Base-by-base conservation (phyloP, 2,113 vertebrate species). In the Pelecanoides urinatrix region DNA sequence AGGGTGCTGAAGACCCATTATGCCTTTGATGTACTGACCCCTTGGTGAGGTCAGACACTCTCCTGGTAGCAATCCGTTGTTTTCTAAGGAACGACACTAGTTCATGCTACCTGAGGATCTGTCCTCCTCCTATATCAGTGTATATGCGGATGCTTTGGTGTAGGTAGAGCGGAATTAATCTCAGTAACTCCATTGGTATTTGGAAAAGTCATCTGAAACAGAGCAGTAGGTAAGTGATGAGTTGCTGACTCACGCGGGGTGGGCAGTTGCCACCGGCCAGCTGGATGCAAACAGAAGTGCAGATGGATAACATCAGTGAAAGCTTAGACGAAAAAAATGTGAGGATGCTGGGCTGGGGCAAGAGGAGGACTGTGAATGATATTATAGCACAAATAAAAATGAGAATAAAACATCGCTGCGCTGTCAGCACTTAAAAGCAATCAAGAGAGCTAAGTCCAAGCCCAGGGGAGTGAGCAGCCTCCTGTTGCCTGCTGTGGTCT, bases 401-500 rank as follows among this genome's bases (percentile, higher is more conserved):
- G 38, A n/a, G 55, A 75, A 71, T 84, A 38, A 81, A 92, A n/a
- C 65, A 29, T 44, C 75, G 25, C 66, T 36, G 74, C 6, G 19
- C 70, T 93, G 85, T 88, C 90, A 94, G 85, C 74, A 22, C 85
- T 67, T 59, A 9, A 47, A 49, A 73, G 58, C 29, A 20, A 53
- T 36, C 53, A 10, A 13, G 58, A 79, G 29, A 45, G 50, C 11
- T 2, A 14, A 92, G n/a, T 52, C 25, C 5, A 19, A 88, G 63
- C 11, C 62, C 67, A 18, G 75, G 56, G 11, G 6, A 20, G 40
- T 47, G 34, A 38, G 17, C 32, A 18, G 80, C 45, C 71, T 53
- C 26, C 49, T 0, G 0, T n/a, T 2, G 9, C 40, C 86, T 49
- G 40, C 53, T 8, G 0, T 16, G 6, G 34, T n/a, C 52, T 71